A percentile compares a stretch with the other conserved stretches of the same genome.
Evolutionary conservation across 2,797 vertebrate genomes (phyloP).

Genomic region (Dryobates pubescens): DNA sequence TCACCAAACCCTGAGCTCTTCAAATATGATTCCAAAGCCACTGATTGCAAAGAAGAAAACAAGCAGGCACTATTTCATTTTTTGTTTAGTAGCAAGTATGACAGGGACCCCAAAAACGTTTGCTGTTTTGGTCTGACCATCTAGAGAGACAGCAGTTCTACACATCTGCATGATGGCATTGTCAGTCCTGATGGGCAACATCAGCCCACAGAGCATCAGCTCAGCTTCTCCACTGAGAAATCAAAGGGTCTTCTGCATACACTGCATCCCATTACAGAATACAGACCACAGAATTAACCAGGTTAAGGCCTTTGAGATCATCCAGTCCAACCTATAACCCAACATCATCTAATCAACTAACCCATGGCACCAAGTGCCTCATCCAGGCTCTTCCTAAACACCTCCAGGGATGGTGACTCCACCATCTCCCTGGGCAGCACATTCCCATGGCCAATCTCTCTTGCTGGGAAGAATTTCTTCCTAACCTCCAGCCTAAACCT

Average conservation of each 20-base stretch:
- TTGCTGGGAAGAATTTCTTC: too few relatives aligned
- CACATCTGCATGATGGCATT: not conserved
- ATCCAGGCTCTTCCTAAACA: too few relatives aligned
- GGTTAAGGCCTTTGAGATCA: too few relatives aligned
- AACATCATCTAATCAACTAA: too few relatives aligned
- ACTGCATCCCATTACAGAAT: not conserved
- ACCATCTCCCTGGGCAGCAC: too few relatives aligned
- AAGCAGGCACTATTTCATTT: not conserved
- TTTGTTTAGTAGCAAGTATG: not conserved
- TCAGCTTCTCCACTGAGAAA: not conserved
- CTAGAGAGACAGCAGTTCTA: not conserved
- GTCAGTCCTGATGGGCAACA: not conserved
- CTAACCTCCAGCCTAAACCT: too few relatives aligned
- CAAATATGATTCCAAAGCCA: not conserved
- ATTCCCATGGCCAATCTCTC: too few relatives aligned
- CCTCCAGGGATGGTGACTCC: too few relatives aligned
- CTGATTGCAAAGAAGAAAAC: not conserved
- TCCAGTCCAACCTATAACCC: too few relatives aligned
- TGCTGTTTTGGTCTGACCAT: not conserved
- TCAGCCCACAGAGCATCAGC: not conserved
- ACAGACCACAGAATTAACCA: too few relatives aligned
- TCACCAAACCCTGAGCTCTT: not conserved
- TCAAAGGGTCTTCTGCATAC: slow-evolving; percentile 15
- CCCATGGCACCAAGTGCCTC: too few relatives aligned
- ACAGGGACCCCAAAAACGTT: not conserved